Percentiles rank a stretch among this genome's conserved stretches.
These are phyloP conservation scores for Proterorhinus semilunaris DNA, from an alignment of 2,113 vertebrate genomes.

Conservation along the genomic window DNA sequence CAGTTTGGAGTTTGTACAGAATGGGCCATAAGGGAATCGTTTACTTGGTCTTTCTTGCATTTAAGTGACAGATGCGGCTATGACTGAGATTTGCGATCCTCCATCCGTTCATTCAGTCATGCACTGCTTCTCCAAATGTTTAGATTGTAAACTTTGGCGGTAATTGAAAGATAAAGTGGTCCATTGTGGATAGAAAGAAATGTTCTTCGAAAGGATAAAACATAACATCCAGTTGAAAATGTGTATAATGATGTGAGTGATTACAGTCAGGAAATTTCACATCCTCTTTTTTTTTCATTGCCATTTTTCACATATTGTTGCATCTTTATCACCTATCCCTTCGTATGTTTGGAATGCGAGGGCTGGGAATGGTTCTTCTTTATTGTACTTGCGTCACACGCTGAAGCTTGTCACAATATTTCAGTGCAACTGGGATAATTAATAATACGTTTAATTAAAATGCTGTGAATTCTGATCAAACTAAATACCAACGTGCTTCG, in stretches of 20 bases:
- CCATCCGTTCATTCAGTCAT: conserved; percentile 10
- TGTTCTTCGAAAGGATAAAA: neutral
- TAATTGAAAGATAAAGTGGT: conserved; percentile 8
- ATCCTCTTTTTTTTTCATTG: too few relatives aligned
- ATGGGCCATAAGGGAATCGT: neutral
- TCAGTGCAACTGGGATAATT: neutral
- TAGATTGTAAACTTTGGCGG: conserved; percentile 3
- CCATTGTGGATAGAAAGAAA: neutral
- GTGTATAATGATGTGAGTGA: neutral
- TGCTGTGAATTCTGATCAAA: neutral
- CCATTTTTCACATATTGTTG: too few relatives aligned
- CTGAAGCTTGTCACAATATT: too few relatives aligned
- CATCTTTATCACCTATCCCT: too few relatives aligned
- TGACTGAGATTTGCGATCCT: conserved; percentile 2
- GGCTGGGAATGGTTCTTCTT: neutral
- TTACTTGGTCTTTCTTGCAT: conserved; percentile 8
- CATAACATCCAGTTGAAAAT: neutral
- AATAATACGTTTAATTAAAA: conserved; percentile 18
- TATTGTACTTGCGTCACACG: neutral
- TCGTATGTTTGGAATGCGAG: neutral
- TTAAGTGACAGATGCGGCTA: conserved; percentile 1
- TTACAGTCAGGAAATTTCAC: neutral
- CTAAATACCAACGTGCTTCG: conserved; percentile 7
- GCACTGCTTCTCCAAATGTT: conserved; percentile 12
- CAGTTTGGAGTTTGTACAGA: neutral